These are phyloP conservation scores for Thereva nobilitata DNA, from an alignment of 2,888 invertebrate genomes.

Conservation along the genomic window DNA sequence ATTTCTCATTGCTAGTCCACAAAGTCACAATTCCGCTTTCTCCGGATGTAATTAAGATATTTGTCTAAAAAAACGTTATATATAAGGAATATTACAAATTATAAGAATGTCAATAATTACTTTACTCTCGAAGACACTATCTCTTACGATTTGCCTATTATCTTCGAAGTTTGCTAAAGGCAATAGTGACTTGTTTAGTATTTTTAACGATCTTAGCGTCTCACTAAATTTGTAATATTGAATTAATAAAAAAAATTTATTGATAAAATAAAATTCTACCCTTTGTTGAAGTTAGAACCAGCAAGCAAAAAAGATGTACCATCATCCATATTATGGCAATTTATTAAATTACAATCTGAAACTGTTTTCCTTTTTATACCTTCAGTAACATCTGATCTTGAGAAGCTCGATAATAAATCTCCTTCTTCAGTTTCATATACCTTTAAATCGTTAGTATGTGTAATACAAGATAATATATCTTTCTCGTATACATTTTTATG, in stretches of 20 bases:
- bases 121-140: conserved; percentile 67
- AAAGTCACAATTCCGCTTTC: conserved; percentile 68
- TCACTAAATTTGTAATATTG: conserved; percentile 45
- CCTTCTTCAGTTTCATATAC: conserved; percentile 70
- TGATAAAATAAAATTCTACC: conserved; percentile 56
- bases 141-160: conserved; percentile 74
- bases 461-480: conserved; percentile 67
- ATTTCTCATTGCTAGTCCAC: conserved; percentile 57
- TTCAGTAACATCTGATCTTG: conserved; percentile 64
- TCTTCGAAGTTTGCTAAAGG: conserved; percentile 63
- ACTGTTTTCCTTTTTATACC: conserved; percentile 64
- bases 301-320: conserved; percentile 65
- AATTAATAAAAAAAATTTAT: conserved; percentile 13
- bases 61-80: conserved; percentile 46
- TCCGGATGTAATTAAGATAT: conserved; percentile 70
- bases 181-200: conserved; percentile 61
- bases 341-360: conserved; percentile 69
- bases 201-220: conserved; percentile 60
- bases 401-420: conserved; percentile 63
- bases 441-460: conserved; percentile 72
- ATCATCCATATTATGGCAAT: conserved; percentile 61
- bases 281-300: conserved; percentile 66
- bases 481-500: conserved; percentile 55
- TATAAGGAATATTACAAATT: too few species aligned
- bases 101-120: conserved; percentile 56